Evolutionary conservation across 2,888 invertebrate species (phyloP).

Genomic region (Nomada fabriciana): DNA sequence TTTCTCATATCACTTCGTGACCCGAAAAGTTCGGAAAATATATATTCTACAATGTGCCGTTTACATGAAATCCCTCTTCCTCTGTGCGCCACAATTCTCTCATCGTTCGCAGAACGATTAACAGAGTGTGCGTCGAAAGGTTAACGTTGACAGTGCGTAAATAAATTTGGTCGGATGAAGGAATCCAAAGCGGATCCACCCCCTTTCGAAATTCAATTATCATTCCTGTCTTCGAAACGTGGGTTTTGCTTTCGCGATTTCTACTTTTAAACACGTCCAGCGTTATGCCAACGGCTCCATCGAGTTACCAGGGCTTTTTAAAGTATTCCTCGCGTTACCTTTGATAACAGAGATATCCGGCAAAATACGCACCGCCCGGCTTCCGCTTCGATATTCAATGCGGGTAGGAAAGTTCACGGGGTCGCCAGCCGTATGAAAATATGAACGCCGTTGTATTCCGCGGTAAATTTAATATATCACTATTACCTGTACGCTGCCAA

Average conservation of each 20-base stretch:
- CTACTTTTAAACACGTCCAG: too few species aligned
- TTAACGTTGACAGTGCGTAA: neutral
- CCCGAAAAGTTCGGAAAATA: neutral
- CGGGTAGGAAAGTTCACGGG: slow-evolving; percentile 60
- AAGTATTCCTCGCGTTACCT: neutral
- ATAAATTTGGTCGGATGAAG: neutral
- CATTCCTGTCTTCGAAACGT: too few species aligned
- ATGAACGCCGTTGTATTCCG: slow-evolving; percentile 40
- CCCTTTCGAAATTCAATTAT: too few species aligned
- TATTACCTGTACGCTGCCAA: slow-evolving; percentile 34
- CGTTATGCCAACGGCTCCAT: neutral
- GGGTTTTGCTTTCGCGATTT: too few species aligned
- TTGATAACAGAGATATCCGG: slow-evolving; percentile 45
- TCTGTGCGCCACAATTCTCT: neutral
- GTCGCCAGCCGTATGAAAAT: slow-evolving; percentile 57
- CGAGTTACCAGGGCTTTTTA: slow-evolving; percentile 8
- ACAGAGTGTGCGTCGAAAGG: too few species aligned
- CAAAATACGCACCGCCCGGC: slow-evolving; percentile 29
- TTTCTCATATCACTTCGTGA: neutral
- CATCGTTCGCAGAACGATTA: neutral
- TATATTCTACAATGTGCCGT: neutral
- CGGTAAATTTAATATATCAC: slow-evolving; percentile 52
- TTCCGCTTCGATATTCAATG: slow-evolving; percentile 55
- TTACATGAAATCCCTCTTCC: neutral
- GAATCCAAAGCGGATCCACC: neutral